phyloP scores from a whole-genome alignment of 2,797 vertebrate genomes.

The Poeciliopsis presidionis region DNA sequence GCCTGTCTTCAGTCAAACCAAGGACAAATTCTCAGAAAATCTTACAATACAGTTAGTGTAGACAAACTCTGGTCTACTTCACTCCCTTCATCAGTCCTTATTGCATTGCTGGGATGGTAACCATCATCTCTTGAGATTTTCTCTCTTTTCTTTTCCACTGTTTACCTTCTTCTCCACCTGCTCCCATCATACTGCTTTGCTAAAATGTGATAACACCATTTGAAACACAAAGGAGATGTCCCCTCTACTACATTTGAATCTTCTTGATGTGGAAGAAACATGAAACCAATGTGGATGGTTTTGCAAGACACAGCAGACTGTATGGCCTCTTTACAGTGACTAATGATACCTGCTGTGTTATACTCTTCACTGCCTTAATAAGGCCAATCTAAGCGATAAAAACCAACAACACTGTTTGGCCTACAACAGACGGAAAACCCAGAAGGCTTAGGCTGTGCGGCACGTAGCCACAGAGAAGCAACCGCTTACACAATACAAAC shows the following conservation, averaged over 20 bases:
- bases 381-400: conserved; percentile 2
- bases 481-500: conserved; percentile 43
- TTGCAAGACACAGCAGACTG: not conserved
- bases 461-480: conserved; percentile 8
- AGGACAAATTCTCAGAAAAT: conserved; percentile 6
- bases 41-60: conserved; percentile 3
- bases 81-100: conserved; percentile 37
- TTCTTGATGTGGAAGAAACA: not conserved
- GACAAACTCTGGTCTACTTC: conserved; percentile 6
- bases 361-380: conserved; percentile 1
- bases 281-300: not conserved
- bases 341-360: conserved; percentile 2
- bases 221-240: not conserved
- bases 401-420: conserved; percentile 7
- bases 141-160: not conserved
- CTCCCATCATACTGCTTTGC: not conserved
- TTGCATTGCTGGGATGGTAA: conserved; percentile 4
- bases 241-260: not conserved
- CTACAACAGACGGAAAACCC: conserved; percentile 48
- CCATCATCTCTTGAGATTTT: conserved; percentile 21
- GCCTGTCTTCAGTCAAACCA: conserved; percentile 8
- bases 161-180: conserved; percentile 20
- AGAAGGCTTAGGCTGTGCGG: conserved; percentile 1
- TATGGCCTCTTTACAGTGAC: not conserved
- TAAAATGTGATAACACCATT: not conserved